These are phyloP conservation scores for Corythaixoides concolor DNA, from an alignment of 2,113 vertebrate species.

Conservation along the genomic window DNA sequence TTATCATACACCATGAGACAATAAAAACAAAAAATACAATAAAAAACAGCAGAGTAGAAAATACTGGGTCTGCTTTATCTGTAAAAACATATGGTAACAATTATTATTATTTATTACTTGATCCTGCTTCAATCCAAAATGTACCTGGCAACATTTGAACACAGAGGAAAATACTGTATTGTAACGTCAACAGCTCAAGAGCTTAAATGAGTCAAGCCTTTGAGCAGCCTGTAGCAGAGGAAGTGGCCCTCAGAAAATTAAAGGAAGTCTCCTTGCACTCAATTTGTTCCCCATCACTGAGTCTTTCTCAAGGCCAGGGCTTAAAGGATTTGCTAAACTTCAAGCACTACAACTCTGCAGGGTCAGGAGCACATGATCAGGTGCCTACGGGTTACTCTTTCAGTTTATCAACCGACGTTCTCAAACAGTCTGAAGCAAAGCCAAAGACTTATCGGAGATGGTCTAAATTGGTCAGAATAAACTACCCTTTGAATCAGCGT, in stretches of 20 bases:
- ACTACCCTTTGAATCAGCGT: not conserved
- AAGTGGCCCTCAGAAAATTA: not conserved
- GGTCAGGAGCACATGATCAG: not conserved
- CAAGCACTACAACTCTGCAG: not conserved
- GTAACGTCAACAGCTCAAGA: not conserved
- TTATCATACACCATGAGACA: not conserved
- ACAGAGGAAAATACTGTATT: not conserved
- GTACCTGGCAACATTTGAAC: slow-evolving; percentile 6
- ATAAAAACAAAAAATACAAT: not conserved
- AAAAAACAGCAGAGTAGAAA: not conserved
- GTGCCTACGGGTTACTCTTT: not conserved
- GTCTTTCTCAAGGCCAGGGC: not conserved
- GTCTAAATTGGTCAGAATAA: not conserved
- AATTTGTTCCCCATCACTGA: not conserved
- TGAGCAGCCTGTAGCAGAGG: not conserved
- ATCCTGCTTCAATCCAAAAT: slow-evolving; percentile 6
- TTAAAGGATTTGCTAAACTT: not conserved
- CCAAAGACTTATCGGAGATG: not conserved
- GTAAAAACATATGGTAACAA: slow-evolving; percentile 24
- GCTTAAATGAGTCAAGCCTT: not conserved
- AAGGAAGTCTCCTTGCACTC: not conserved
- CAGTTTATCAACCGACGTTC: not conserved
- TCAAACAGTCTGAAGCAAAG: not conserved
- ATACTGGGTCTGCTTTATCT: not conserved
- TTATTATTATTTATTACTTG: slow-evolving; percentile 37